phyloP scores from a whole-genome alignment of 2,113 vertebrate species.

The Scomber scombrus region DNA sequence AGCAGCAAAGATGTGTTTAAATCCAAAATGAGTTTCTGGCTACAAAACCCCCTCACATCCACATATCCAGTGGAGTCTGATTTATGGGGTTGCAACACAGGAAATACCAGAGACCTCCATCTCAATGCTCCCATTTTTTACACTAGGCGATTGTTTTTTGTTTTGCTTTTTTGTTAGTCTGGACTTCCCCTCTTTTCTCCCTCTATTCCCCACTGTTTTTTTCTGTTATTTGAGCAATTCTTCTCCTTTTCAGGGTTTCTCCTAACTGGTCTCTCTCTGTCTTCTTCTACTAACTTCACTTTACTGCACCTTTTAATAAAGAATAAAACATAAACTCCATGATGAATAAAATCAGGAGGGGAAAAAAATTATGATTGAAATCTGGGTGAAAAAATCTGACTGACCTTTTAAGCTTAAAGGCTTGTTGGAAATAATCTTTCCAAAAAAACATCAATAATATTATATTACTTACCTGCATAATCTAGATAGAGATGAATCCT shows the following conservation, averaged over 20 bases:
- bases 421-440: not conserved
- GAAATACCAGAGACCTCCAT: conserved; percentile 83
- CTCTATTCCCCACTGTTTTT: conserved; percentile 24
- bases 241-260: not conserved
- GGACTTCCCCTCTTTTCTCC: conserved; percentile 14
- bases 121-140: conserved; percentile 76
- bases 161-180: conserved; percentile 21
- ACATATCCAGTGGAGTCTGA: conserved; percentile 62
- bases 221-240: conserved; percentile 1
- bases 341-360: conserved; percentile 6
- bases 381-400: not conserved
- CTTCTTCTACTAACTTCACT: not conserved
- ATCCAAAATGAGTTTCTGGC: conserved; percentile 82
- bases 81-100: conserved; percentile 69
- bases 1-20: conserved; percentile 77
- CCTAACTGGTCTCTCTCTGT: not conserved
- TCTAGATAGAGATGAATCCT: not conserved
- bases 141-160: conserved; percentile 80
- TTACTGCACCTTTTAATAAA: not conserved
- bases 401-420: not conserved
- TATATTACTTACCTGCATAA: conserved; percentile 1
- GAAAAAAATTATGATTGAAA: not conserved
- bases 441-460: not conserved
- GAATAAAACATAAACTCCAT: not conserved
- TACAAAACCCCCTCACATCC: conserved; percentile 65